A percentile compares a stretch with the other conserved stretches of the same genome.
Conservation (phyloP, 2,113 vertebrate genomes). For the Corvus hawaiiensis region DNA sequence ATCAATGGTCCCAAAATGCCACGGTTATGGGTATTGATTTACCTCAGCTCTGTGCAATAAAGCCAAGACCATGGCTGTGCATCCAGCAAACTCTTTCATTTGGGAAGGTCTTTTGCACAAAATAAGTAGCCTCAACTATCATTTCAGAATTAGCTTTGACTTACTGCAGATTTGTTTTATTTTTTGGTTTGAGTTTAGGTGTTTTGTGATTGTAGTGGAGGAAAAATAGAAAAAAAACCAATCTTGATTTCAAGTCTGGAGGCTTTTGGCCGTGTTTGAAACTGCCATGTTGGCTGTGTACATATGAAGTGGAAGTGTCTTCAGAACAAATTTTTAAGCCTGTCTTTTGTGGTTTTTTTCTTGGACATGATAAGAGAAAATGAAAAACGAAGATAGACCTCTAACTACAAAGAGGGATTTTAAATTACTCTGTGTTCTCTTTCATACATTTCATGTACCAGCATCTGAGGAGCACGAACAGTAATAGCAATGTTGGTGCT, state of each 20-base stretch:
- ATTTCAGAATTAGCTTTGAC: conserved; percentile 12
- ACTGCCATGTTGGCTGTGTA: conserved; percentile 7
- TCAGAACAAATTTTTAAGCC: conserved; percentile 24
- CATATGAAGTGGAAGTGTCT: conserved; percentile 7
- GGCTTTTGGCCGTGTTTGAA: background rate
- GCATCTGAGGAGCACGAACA: background rate
- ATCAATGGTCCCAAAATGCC: background rate
- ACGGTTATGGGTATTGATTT: background rate
- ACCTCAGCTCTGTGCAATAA: background rate
- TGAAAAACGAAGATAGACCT: background rate
- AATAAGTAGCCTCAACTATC: background rate
- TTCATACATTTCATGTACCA: conserved; percentile 21
- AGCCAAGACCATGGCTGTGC: background rate
- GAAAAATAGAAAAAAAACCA: background rate
- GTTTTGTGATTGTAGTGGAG: background rate
- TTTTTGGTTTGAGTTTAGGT: background rate
- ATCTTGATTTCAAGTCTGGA: background rate
- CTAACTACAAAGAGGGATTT: background rate
- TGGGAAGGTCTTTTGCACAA: background rate
- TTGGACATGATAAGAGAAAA: conserved; percentile 25
- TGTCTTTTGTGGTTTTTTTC: background rate
- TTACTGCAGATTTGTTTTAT: background rate
- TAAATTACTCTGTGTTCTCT: background rate
- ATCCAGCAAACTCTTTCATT: background rate
- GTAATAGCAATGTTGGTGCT: background rate